Base-by-base conservation (phyloP, 2,797 vertebrate species). In the Acanthurus tractus region DNA sequence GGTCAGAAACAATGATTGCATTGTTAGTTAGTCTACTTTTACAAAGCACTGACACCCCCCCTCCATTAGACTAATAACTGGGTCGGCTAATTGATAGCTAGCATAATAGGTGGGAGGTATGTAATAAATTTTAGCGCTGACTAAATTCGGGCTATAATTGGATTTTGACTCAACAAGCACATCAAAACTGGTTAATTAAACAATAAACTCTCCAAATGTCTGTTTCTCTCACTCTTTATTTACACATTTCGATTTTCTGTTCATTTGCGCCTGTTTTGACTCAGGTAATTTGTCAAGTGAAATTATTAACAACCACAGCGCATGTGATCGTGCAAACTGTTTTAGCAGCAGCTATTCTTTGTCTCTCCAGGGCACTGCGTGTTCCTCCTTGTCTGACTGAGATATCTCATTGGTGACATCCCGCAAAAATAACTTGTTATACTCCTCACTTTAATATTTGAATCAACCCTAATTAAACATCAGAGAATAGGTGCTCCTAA, bases 381-480 rank as follows among this genome's bases (percentile, higher is more conserved):
- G 57, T 68, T 71, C 49, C 45, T 57, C 34, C 48, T 46, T 63
- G n/a, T 72, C 67, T 70, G 38, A 74, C 61, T 29, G 69, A 78
- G 42, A 67, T 63, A 76, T 74, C 62, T 64, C 55, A 36, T 54
- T 59, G 48, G 72, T 0, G 22, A 77, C 81, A 64, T 78, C 64
- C 25, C 70, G 70, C 25, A 71, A 75, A 85, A 81, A 70, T 40
- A 10, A 81, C 83, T 88, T 82, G 48, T 49, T 76, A 67, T 72
- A 56, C 49, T 79, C 42, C 59, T 57, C 23, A 77, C 62, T 81
- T 76, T 83, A 75, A 79, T 74, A 85, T 85, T 74, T 69, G 55
- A 82, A 76, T 87, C 66, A 84, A 72, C 75, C 63, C 81, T 87
- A 90, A 88, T 91, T 88, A 88, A 84, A 82, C 64, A 76, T 76